Conservation (phyloP, 2,888 invertebrate species). For the Malacosoma neustria region DNA sequence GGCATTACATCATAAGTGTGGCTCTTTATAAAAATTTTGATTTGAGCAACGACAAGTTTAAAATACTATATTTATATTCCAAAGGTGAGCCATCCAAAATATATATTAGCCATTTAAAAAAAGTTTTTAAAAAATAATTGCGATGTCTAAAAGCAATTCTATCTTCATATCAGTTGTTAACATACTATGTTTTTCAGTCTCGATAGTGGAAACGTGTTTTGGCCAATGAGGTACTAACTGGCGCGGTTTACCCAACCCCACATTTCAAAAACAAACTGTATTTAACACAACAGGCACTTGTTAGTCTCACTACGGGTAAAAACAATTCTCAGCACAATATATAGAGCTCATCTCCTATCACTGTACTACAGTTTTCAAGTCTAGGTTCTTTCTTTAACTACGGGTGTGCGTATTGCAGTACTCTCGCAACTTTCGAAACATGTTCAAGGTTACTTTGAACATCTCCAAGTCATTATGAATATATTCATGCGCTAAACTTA, state of each 20-base stretch:
- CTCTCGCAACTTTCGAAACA: too few relatives aligned
- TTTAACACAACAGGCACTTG: too few relatives aligned
- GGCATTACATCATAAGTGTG: slow-evolving; percentile 51
- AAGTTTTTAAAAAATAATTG: slow-evolving; percentile 62
- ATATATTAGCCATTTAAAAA: slow-evolving; percentile 57
- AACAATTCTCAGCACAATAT: too few relatives aligned
- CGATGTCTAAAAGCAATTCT: slow-evolving; percentile 62
- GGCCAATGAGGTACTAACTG: slow-evolving; percentile 65
- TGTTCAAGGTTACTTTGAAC: too few relatives aligned
- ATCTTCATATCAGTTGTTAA: slow-evolving; percentile 55
- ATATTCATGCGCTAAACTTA: too few relatives aligned
- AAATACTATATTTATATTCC: slow-evolving; percentile 53
- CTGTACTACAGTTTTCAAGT: too few relatives aligned
- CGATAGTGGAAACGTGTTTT: slow-evolving; percentile 68
- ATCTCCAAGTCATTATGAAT: too few relatives aligned
- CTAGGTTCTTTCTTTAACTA: too few relatives aligned
- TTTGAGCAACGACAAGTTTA: slow-evolving; percentile 66
- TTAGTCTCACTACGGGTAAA: too few relatives aligned
- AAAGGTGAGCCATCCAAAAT: slow-evolving; percentile 70
- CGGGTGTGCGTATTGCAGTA: too few relatives aligned
- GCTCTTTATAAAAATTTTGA: slow-evolving; percentile 62
- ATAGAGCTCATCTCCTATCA: too few relatives aligned
- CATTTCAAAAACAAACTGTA: slow-evolving; percentile 21
- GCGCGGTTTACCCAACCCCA: slow-evolving; percentile 31
- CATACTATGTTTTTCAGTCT: slow-evolving; percentile 70